Conservation (phyloP, 2,113 vertebrate genomes). For the Brienomyrus brachyistius region DNA sequence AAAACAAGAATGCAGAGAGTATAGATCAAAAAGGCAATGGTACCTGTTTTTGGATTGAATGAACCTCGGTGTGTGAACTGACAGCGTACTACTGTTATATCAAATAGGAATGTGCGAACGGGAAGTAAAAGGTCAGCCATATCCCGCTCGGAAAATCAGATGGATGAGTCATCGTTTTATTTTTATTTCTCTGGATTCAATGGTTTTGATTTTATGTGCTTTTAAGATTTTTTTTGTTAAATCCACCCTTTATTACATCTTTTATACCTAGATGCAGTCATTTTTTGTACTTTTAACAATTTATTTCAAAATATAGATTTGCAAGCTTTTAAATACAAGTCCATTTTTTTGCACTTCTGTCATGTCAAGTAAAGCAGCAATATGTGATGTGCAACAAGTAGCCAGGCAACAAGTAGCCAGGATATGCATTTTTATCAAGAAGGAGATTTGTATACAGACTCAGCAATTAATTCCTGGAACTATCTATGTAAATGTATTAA, state of each 20-base stretch:
- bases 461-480: neutral
- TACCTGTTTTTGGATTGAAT: neutral
- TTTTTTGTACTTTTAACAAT: neutral
- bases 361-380: neutral
- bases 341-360: neutral
- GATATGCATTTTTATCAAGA: neutral
- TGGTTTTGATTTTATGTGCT: neutral
- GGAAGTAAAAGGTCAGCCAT: slow-evolving; percentile 6
- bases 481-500: neutral
- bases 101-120: neutral
- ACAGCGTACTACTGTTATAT: neutral
- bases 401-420: neutral
- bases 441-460: neutral
- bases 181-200: neutral
- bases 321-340: neutral
- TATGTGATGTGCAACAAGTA: neutral
- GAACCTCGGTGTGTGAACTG: neutral
- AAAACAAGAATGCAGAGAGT: neutral
- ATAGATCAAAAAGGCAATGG: neutral
- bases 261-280: neutral
- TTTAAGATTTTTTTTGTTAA: neutral
- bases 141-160: slow-evolving; percentile 4
- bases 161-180: neutral
- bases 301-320: neutral
- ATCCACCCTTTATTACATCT: neutral